A percentile compares a stretch with the other conserved stretches of the same genome.
These are phyloP conservation scores for Brachyopa scutellaris DNA, from an alignment of 2,888 invertebrate genomes.

Conservation along the genomic window DNA sequence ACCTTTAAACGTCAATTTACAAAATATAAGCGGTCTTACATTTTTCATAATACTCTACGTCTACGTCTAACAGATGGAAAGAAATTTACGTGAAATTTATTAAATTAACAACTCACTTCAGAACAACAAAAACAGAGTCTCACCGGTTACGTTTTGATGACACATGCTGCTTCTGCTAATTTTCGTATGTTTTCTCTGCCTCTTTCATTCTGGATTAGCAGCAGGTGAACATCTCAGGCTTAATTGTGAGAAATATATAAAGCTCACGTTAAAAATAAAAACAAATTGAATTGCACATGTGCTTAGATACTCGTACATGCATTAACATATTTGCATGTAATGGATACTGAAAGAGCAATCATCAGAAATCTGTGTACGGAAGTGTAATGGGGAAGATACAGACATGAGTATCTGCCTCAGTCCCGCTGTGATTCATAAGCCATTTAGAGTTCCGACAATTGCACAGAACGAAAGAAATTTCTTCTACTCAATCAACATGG, in stretches of 20 bases:
- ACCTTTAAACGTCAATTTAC: too few species aligned
- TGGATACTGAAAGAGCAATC: too few species aligned
- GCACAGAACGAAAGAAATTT: neutral
- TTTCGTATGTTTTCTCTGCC: constrained; percentile 11
- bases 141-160: constrained; percentile 33
- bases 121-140: constrained; percentile 16
- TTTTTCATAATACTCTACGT: too few species aligned
- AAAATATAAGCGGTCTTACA: too few species aligned
- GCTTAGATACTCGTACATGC: neutral
- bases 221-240: constrained; percentile 29
- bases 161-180: constrained; percentile 26
- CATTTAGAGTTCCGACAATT: neutral
- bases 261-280: constrained; percentile 23
- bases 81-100: constrained; percentile 7
- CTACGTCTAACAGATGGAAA: neutral
- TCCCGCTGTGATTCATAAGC: neutral
- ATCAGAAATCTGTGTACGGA: neutral
- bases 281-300: constrained; percentile 1
- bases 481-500: too few species aligned
- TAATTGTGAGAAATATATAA: constrained; percentile 36
- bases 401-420: neutral
- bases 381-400: neutral
- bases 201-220: constrained; percentile 20
- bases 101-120: constrained; percentile 9
- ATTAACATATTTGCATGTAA: too few species aligned